Evolutionary conservation across 2,888 invertebrate genomes (phyloP).

Genomic region (Cerastoderma edule): DNA sequence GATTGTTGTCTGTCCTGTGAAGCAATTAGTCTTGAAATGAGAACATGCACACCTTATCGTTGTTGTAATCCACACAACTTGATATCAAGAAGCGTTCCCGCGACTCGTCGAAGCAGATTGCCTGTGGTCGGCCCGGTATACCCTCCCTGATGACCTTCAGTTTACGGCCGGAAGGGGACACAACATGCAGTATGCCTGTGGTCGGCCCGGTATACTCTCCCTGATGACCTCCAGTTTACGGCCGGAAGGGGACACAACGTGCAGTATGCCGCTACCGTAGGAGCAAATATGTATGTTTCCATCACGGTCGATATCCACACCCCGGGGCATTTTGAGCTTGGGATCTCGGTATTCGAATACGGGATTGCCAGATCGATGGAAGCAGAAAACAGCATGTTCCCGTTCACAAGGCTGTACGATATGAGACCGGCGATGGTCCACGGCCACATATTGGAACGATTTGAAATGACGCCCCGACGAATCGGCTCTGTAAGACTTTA

Average conservation of each 20-base stretch:
- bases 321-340: neutral
- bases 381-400: neutral
- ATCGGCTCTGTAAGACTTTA: neutral
- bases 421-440: neutral
- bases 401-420: neutral
- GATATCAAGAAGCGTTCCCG: too few relatives aligned
- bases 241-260: neutral
- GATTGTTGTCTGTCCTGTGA: too few relatives aligned
- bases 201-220: too few relatives aligned
- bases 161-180: neutral
- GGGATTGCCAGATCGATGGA: neutral
- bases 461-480: neutral
- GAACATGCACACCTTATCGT: too few relatives aligned
- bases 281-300: neutral
- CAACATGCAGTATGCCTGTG: too few relatives aligned
- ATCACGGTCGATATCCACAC: neutral
- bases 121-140: too few relatives aligned
- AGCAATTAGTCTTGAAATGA: too few relatives aligned
- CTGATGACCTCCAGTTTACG: neutral
- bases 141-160: neutral
- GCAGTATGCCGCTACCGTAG: neutral
- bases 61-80: too few relatives aligned
- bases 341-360: neutral
- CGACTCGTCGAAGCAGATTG: too few relatives aligned
- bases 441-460: neutral